Conservation (phyloP, 2,797 vertebrate species). For the Mus spretus region DNA sequence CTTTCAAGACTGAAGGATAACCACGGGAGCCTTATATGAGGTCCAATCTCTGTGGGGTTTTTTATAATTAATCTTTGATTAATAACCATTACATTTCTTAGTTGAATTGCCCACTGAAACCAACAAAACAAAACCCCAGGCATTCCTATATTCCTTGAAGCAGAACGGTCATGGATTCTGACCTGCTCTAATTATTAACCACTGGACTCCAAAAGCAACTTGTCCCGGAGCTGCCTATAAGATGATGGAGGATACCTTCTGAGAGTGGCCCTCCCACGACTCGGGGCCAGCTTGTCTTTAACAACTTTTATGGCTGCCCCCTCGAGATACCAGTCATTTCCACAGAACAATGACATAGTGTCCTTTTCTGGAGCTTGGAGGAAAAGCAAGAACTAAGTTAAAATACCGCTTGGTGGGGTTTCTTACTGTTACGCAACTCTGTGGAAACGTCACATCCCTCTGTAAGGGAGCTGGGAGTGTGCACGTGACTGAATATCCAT, state of each 20-base stretch:
- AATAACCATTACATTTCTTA: constrained; percentile 67
- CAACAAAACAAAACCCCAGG: constrained; percentile 68
- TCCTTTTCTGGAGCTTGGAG: background rate
- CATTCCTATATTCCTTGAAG: constrained; percentile 75
- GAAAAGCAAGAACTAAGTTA: background rate
- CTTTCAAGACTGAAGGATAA: constrained; percentile 11
- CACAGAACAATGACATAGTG: background rate
- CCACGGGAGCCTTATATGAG: background rate
- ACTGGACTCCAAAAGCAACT: background rate
- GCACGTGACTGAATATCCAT: background rate
- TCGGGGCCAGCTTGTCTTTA: background rate
- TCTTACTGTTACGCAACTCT: constrained; percentile 26
- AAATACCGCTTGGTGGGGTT: background rate
- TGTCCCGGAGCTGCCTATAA: background rate
- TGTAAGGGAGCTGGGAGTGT: background rate
- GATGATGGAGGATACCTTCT: background rate
- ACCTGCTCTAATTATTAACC: constrained; percentile 65
- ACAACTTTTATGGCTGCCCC: background rate
- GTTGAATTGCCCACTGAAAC: constrained; percentile 60
- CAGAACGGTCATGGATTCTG: constrained; percentile 51
- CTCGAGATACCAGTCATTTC: background rate
- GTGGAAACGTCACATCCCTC: background rate
- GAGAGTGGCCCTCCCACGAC: background rate
- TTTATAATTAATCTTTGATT: constrained; percentile 10
- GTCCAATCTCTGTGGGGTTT: background rate